These are phyloP conservation scores for Rhinophrynus dorsalis DNA, from an alignment of 2,797 vertebrate species.

Conservation along the genomic window DNA sequence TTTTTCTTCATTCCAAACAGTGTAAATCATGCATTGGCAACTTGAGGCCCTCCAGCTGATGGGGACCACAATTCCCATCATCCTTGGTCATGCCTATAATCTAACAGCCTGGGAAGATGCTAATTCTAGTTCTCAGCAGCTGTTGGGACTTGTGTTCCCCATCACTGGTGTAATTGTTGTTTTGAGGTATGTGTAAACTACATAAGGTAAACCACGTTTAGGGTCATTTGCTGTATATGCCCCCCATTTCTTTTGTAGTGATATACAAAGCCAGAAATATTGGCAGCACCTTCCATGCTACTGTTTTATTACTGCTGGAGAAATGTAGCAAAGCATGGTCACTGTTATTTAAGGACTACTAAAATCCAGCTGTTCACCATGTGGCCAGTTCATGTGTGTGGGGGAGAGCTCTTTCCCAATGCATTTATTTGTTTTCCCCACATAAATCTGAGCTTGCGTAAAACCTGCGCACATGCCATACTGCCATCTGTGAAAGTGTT, in stretches of 20 bases:
- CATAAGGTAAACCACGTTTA: background rate
- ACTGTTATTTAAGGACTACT: constrained; percentile 46
- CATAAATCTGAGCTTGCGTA: constrained; percentile 54
- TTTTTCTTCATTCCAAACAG: too few species aligned
- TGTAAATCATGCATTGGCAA: too few species aligned
- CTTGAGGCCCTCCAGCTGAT: too few species aligned
- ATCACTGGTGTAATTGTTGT: too few species aligned
- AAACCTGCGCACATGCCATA: constrained; percentile 52
- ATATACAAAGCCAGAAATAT: background rate
- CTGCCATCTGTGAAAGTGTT: constrained; percentile 48
- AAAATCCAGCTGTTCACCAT: constrained; percentile 57
- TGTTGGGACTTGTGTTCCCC: too few species aligned
- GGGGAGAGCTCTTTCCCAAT: constrained; percentile 48
- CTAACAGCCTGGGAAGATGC: too few species aligned
- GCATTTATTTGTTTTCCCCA: constrained; percentile 60
- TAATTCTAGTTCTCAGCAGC: too few species aligned
- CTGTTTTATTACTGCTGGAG: constrained; percentile 35
- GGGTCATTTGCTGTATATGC: background rate
- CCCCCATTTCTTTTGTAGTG: background rate
- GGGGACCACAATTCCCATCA: too few species aligned
- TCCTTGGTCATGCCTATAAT: too few species aligned
- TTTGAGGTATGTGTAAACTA: too few species aligned
- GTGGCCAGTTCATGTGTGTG: constrained; percentile 49
- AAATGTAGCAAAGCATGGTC: constrained; percentile 38
- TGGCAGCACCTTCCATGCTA: constrained; percentile 27